Evolutionary conservation across 2,113 vertebrate species (phyloP).

Genomic region (Sceloporus tristichus): DNA sequence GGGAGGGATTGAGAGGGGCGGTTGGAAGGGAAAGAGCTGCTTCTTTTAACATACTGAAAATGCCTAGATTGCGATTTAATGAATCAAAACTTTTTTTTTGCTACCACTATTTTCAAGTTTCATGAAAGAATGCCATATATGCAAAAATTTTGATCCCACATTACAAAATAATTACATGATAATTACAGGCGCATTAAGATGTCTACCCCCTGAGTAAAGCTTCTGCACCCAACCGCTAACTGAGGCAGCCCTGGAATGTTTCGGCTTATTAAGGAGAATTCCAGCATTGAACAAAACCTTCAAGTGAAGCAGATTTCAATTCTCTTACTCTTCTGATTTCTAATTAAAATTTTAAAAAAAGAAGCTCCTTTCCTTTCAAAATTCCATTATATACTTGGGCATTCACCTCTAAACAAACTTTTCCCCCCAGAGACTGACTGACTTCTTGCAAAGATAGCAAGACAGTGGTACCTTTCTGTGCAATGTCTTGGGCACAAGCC

Average conservation of each 20-base stretch:
- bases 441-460: constrained; percentile 64
- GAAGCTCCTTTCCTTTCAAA: constrained; percentile 70
- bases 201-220: constrained; percentile 70
- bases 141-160: constrained; percentile 73
- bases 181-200: constrained; percentile 74
- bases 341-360: constrained; percentile 76
- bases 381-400: constrained; percentile 71
- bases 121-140: constrained; percentile 65
- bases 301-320: constrained; percentile 67
- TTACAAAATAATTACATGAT: constrained; percentile 76
- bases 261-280: constrained; percentile 75
- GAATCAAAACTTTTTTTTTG: constrained; percentile 47
- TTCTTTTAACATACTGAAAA: constrained; percentile 41
- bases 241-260: constrained; percentile 67
- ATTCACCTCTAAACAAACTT: constrained; percentile 73
- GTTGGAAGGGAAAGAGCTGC: constrained; percentile 19
- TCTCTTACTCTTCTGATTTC: constrained; percentile 72
- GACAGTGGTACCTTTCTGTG: constrained; percentile 55
- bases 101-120: constrained; percentile 56
- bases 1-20: neutral
- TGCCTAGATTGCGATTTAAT: constrained; percentile 51
- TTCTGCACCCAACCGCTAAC: constrained; percentile 62
- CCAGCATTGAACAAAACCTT: constrained; percentile 74
- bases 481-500: constrained; percentile 65
- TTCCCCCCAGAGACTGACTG: constrained; percentile 64